Conservation (phyloP, 2,113 vertebrate species). For the Acrocephalus kingi region DNA sequence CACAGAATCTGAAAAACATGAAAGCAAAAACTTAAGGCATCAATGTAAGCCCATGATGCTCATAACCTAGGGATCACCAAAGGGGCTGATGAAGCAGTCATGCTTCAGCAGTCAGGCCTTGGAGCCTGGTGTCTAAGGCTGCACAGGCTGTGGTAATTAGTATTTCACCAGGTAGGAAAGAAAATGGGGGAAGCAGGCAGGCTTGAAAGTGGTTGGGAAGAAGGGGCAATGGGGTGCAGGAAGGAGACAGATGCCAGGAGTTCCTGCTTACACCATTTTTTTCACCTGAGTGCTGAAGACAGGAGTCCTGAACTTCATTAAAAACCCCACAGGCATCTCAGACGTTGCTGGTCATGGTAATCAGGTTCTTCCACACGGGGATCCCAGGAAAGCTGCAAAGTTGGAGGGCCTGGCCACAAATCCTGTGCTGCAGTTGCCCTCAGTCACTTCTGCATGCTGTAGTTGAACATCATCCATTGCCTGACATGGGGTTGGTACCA, state of each 20-base stretch:
- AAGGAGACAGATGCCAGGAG: background rate
- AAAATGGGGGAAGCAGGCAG: background rate
- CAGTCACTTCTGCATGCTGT: background rate
- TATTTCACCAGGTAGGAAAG: background rate
- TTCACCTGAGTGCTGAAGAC: background rate
- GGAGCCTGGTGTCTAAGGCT: background rate
- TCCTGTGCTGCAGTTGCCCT: background rate
- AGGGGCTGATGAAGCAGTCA: background rate
- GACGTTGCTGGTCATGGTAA: background rate
- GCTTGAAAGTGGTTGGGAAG: background rate
- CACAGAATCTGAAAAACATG: no score
- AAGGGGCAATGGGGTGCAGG: no score
- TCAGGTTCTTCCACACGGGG: rapidly evolving
- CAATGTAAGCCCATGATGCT: background rate
- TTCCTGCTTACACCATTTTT: background rate
- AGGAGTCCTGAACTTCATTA: background rate
- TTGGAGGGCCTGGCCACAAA: rapidly evolving
- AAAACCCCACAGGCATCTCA: rapidly evolving
- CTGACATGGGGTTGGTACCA: background rate
- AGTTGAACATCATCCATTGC: background rate
- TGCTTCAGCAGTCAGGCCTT: background rate
- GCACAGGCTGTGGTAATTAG: background rate
- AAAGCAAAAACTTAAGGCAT: no score
- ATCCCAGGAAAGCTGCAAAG: background rate
- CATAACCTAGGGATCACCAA: no score